Conservation (phyloP, 2,888 invertebrate species). For the Lymantria dispar region DNA sequence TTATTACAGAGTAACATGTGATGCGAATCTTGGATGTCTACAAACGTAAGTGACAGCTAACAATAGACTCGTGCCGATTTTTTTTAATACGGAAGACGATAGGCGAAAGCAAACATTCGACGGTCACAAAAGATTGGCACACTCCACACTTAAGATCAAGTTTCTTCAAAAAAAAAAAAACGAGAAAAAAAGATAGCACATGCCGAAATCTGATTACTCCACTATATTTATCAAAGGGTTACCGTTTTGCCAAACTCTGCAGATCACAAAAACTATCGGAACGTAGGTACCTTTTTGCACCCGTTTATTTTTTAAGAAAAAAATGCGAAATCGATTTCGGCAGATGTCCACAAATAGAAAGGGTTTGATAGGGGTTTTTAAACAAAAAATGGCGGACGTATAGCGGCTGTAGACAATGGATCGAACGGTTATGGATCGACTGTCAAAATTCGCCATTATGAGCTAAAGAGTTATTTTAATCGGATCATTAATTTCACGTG, state of each 20-base stretch:
- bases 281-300: constrained; percentile 63
- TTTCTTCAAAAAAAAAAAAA: constrained; percentile 67
- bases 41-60: constrained; percentile 39
- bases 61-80: constrained; percentile 73
- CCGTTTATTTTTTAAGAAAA: constrained; percentile 63
- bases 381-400: constrained; percentile 64
- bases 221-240: constrained; percentile 78
- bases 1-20: constrained; percentile 44
- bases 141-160: constrained; percentile 75
- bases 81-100: constrained; percentile 70
- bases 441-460: constrained; percentile 68
- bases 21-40: constrained; percentile 28
- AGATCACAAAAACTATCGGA: constrained; percentile 61
- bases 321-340: constrained; percentile 80
- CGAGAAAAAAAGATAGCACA: constrained; percentile 68
- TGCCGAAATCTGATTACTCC: constrained; percentile 80
- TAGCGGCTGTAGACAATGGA: constrained; percentile 65
- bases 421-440: constrained; percentile 66
- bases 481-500: constrained; percentile 40
- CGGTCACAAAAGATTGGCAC: constrained; percentile 71
- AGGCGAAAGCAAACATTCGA: constrained; percentile 69
- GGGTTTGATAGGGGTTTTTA: constrained; percentile 68
- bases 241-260: constrained; percentile 66
- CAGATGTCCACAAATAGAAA: constrained; percentile 79
- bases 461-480: constrained; percentile 58